Conservation (phyloP, 2,888 invertebrate species). For the Gandaritis pyraliata region DNA sequence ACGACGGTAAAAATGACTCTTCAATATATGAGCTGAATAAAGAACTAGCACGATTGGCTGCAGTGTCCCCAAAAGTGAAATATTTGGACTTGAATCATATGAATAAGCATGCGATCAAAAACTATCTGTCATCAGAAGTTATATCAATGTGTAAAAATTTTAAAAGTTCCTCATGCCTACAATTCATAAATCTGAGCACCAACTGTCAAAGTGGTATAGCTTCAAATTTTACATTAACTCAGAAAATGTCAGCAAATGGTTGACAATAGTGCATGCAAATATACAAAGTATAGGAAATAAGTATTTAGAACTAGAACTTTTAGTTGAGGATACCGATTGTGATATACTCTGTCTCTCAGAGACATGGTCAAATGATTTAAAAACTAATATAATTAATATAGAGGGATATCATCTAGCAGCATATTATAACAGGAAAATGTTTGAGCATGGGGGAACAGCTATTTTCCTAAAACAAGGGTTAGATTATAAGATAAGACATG, state of each 20-base stretch:
- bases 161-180: neutral
- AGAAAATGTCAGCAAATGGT: neutral
- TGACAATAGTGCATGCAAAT: neutral
- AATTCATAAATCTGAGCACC: neutral
- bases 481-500: neutral
- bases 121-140: neutral
- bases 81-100: neutral
- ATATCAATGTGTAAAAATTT: neutral
- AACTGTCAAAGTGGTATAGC: neutral
- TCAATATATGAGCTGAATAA: neutral
- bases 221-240: conserved; percentile 2
- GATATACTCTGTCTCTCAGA: neutral
- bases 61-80: neutral
- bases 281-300: neutral
- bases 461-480: neutral
- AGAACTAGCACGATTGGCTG: neutral
- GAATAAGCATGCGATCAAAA: neutral
- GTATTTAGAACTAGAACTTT: neutral
- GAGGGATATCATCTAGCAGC: neutral
- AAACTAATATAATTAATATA: neutral
- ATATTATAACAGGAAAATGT: neutral
- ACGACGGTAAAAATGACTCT: neutral
- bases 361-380: neutral
- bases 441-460: neutral
- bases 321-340: neutral